phyloP scores from a whole-genome alignment of 2,113 vertebrate species.

The Gyps fulvus region DNA sequence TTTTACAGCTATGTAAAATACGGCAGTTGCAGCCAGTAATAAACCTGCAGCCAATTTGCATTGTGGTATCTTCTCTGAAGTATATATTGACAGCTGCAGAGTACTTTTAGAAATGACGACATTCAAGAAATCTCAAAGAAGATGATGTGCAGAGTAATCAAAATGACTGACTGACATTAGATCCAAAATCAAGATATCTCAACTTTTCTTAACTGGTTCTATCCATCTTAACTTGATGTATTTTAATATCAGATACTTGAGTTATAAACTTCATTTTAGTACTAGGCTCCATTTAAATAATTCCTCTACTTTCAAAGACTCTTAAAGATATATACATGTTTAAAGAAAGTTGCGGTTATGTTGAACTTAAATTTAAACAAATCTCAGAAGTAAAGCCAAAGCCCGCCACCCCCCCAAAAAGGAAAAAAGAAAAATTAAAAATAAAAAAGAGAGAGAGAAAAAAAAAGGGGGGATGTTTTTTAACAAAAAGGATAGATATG shows the following conservation, averaged over 20 bases:
- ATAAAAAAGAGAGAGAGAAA: background rate
- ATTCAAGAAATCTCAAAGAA: background rate
- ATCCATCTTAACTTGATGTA: background rate
- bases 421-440: background rate
- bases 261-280: background rate
- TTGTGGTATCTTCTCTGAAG: background rate
- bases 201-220: background rate
- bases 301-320: background rate
- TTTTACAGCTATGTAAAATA: background rate
- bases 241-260: background rate
- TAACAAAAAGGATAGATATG: accelerated
- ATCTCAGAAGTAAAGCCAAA: background rate
- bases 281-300: background rate
- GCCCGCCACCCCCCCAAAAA: accelerated
- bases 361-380: background rate
- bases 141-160: background rate
- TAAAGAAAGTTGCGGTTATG: background rate
- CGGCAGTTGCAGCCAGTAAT: background rate
- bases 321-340: background rate
- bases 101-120: background rate
- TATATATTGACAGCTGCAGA: background rate
- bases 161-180: background rate
- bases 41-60: background rate
- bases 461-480: background rate
- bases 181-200: background rate